Base-by-base conservation (phyloP, 2,113 vertebrate species). In the Typhlomys cinereus region DNA sequence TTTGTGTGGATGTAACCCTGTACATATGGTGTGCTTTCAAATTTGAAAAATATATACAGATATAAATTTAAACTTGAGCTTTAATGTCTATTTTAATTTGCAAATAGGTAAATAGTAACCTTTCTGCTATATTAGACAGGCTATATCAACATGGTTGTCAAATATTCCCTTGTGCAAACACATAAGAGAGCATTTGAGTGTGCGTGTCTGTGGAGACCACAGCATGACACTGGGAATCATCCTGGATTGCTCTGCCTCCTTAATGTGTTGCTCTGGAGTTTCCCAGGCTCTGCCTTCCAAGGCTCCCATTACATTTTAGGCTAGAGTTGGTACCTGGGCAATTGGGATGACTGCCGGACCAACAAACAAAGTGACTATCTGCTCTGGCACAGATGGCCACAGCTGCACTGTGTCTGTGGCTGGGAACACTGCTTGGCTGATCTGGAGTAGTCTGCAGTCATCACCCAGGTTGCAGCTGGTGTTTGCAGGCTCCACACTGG, bases 21-120 rank as follows among this genome's bases (percentile, higher is more conserved):
- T 17, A 21, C 50, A 8, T 14, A n/a, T 31, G 21, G 7, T 52
- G 17, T 75, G 12, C 34, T 91, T 61, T n/a, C 44, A 50, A 21
- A 59, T 17, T 17, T 69, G 50, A 50, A 5, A 18, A 31, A 75
- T 36, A 34, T 57, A n/a, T 15, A 48, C 6, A 9, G 50, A 4
- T 66, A 5, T 44, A 48, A 41, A 59, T 29, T 41, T 50, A 50
- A 3, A 50, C 6, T 61, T 87, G 29, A 44, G n/a, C 62, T 75
- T 62, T 91, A 82, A 39, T 34, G 31, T 70, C n/a, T 62, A 15
- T 64, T 54, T 62, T 62, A 94, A 36, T 50, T 70, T 62, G 17
- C 34, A 66, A 34, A 15, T 34, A 50, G 23, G 23, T 31, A 61
- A 62, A 78, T 39, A 78, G 27, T 76, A 44, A 36, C 34, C 21